These are phyloP conservation scores for Eubasilissa splendida DNA, from an alignment of 2,888 invertebrate genomes.

Conservation along the genomic window DNA sequence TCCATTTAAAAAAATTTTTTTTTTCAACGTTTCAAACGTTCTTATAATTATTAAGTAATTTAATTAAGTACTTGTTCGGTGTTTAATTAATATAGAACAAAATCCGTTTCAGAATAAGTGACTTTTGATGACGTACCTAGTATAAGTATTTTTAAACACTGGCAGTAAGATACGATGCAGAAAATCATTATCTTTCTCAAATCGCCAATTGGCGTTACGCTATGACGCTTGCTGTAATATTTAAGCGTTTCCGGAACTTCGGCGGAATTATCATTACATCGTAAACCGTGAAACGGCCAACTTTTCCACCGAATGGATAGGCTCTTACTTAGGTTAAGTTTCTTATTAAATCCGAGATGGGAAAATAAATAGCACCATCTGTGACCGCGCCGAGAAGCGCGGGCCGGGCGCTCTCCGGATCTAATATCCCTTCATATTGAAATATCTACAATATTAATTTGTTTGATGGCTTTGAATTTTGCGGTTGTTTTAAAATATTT, in stretches of 20 bases:
- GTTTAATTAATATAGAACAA: too few species aligned
- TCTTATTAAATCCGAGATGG: conserved; percentile 53
- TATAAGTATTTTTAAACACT: too few species aligned
- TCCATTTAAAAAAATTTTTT: too few species aligned
- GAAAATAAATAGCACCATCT: conserved; percentile 51
- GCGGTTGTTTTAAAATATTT: conserved; percentile 13
- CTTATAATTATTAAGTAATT: too few species aligned
- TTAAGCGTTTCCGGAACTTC: conserved; percentile 31
- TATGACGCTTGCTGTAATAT: not conserved
- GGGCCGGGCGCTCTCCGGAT: not conserved
- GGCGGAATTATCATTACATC: conserved; percentile 47
- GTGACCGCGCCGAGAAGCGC: conserved; percentile 38
- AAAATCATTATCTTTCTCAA: too few species aligned
- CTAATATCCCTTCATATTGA: conserved; percentile 23
- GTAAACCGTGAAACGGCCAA: conserved; percentile 40
- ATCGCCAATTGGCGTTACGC: conserved; percentile 1
- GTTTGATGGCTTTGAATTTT: conserved; percentile 8
- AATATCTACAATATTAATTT: conserved; percentile 30
- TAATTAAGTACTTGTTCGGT: too few species aligned
- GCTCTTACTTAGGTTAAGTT: conserved; percentile 44
- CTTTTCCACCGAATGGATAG: conserved; percentile 40
- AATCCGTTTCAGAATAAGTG: too few species aligned
- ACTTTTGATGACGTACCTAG: too few species aligned
- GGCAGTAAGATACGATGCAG: too few species aligned
- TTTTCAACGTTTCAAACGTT: too few species aligned